A percentile compares a stretch with the other conserved stretches of the same genome.
These are phyloP conservation scores for Pangasianodon gigas DNA, from an alignment of 2,113 vertebrate genomes.

Conservation along the genomic window DNA sequence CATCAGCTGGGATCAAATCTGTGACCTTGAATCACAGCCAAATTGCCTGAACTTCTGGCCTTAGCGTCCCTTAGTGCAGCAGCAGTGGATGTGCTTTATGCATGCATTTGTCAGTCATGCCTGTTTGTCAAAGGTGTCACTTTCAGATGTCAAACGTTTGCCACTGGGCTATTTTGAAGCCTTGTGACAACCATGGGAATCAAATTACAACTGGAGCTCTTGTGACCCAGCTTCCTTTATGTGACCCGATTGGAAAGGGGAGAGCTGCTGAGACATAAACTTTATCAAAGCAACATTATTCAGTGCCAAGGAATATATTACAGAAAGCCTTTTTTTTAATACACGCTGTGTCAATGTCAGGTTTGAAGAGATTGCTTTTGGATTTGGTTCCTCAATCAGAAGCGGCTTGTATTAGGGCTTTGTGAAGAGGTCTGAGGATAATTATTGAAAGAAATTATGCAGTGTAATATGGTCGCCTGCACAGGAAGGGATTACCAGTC, in stretches of 20 bases:
- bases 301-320: constrained; percentile 44
- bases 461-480: constrained; percentile 59
- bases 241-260: background rate
- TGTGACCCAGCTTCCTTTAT: constrained; percentile 3
- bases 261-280: constrained; percentile 9
- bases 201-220: background rate
- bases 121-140: constrained; percentile 19
- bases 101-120: background rate
- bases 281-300: constrained; percentile 45
- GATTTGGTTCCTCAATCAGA: constrained; percentile 65
- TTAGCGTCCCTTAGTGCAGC: background rate
- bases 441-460: constrained; percentile 67
- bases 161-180: background rate
- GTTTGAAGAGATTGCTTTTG: constrained; percentile 52
- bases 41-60: background rate
- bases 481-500: constrained; percentile 63
- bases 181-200: constrained; percentile 24
- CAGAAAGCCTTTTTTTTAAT: constrained; percentile 39
- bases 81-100: background rate
- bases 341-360: constrained; percentile 38
- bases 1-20: background rate
- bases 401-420: constrained; percentile 57
- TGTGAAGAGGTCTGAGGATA: constrained; percentile 58
- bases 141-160: constrained; percentile 14
- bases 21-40: background rate